Base-by-base conservation (phyloP, 2,113 vertebrate genomes). In the Centropristis striata region DNA sequence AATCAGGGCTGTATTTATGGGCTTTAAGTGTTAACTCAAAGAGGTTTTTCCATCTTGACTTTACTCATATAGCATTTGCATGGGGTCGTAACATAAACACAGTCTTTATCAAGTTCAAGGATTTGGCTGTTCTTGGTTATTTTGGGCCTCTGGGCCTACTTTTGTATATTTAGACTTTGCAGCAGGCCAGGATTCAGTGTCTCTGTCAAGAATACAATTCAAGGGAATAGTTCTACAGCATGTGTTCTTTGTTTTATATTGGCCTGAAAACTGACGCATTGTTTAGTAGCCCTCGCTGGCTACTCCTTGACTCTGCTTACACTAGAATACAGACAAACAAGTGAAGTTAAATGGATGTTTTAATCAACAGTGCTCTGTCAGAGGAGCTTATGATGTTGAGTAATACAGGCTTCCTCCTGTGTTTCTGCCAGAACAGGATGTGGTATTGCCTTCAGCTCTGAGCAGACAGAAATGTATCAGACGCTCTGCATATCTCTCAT, bases 401-500 rank as follows among this genome's bases (percentile, higher is more conserved):
- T 75, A 92, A 88, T 32, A 39, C 18, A 59, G 59, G 60, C 78
- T 47, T 83, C 78, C 71, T 80, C 70, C 61, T 84, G 66, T 82
- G 41, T 65, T 57, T 58, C 60, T 87, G 46, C 65, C 58, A 71
- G 80, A 88, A 94, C 93, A 92, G 95, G 94, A 95, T 95, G 94
- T 95, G 94, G 95, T 93, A 21, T 82, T 16, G 23, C 53, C 59
- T 37, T 81, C 75, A 79, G 60, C 54, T 80, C 83, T 54, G 51
- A 90, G 63, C 80, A 83, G 39, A 83, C 68, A 71, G 21, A 79
- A 83, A 80, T 77, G 54, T 74, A 49, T 75, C 78, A 73, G 47
- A 64, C 75, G 49, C 63, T 42, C n/a, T 76, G 11, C 66, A 61
- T 88, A 70, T 69, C 28, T 72, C 61, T 87, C 72, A 72, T 73